Base-by-base conservation (phyloP, 1,140 invertebrate genomes). In the Neodiprion pinetum region DNA sequence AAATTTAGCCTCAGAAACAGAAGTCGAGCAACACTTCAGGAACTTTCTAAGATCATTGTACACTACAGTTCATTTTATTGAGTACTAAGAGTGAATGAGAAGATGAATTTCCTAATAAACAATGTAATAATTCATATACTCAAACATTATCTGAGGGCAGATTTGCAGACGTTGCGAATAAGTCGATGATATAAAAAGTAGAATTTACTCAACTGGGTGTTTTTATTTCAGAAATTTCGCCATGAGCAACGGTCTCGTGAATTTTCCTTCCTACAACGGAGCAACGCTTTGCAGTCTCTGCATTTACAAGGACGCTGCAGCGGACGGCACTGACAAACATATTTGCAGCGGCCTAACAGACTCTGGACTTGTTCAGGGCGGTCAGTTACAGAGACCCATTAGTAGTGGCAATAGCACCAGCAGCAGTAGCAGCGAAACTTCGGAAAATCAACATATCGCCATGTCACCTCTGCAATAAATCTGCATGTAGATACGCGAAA, bases 191-290 rank as follows among this genome's bases (percentile, higher is more conserved):
- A 40, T 3, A 40, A 40, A 40, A 40, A 40, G 28, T 40, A 40
- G 28, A 40, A 40, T 40, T 40, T 40, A 40, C 28, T 40, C 2
- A 40, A 40, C 2, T 40, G 28, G 2, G 28, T 40, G 28, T 40
- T 40, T 40, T 40, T 76, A 48, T 83, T 80, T 3, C 78, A 87
- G 85, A 65, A 85, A 86, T 67, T 82, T 86, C 10, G 85, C 84
- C 1, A 78, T 86, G 12, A 83, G 83, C 10, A 86, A 77, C 70
- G 84, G 83, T 11, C 75, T 87, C 28, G 78, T 83, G n/a, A 81
- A 82, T 48, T 78, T 86, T 17, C 84, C 85, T 61, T 72, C 81
- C 47, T 79, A 84, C 50, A 76, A 69, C 11, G 74, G 74, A 49
- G 72, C 70, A 14, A 78, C 75, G 67, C 84, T 86, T 66, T 86